Evolutionary conservation across 2,888 invertebrate species (phyloP).

Genomic region (Dioctria linearis): DNA sequence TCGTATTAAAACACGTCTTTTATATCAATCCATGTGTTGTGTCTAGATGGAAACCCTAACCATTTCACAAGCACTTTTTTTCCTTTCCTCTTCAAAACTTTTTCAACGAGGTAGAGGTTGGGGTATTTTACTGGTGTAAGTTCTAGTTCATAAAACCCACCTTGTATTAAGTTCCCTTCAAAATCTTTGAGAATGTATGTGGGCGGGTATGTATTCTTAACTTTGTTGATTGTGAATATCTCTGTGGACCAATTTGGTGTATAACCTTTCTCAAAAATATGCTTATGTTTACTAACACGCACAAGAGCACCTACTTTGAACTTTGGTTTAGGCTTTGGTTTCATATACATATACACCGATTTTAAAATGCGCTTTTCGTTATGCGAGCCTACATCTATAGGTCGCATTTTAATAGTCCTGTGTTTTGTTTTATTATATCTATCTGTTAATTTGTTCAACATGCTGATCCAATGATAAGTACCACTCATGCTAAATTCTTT

Average conservation of each 20-base stretch:
- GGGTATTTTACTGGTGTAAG: no score
- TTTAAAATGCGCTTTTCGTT: neutral
- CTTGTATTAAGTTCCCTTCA: neutral
- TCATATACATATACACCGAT: no score
- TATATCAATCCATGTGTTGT: neutral
- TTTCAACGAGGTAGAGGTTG: no score
- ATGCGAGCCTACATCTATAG: neutral
- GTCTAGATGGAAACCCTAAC: no score
- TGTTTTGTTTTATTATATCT: neutral
- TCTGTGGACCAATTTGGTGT: no score
- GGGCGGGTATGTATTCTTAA: neutral
- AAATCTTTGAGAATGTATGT: conserved; percentile 2
- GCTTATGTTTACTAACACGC: neutral
- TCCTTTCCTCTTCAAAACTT: no score
- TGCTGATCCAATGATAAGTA: conserved; percentile 3
- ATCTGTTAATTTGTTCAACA: neutral
- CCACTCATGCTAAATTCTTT: conserved; percentile 31
- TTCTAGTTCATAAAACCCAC: neutral
- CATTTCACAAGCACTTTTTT: no score
- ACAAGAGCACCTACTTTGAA: neutral
- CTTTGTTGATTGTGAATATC: neutral
- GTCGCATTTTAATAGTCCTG: neutral
- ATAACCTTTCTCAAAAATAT: no score
- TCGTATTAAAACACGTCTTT: neutral
- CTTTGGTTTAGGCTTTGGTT: neutral